Evolutionary conservation across 2,113 vertebrate genomes (phyloP).

Genomic region (Sturnira hondurensis): DNA sequence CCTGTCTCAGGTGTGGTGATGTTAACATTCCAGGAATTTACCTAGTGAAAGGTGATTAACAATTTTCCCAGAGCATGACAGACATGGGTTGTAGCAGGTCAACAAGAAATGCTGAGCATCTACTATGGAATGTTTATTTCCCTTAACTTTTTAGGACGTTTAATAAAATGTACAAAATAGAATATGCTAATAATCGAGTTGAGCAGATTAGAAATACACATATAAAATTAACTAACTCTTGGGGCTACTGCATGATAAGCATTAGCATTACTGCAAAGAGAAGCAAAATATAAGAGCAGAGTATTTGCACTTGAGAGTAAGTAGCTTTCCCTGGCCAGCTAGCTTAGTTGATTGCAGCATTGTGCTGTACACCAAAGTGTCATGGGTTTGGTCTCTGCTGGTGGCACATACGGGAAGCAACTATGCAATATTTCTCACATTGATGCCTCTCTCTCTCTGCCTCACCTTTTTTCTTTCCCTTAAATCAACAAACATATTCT

Average conservation of each 20-base stretch:
- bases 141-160: background rate
- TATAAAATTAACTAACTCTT: background rate
- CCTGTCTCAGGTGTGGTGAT: background rate
- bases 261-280: background rate
- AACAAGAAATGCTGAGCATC: background rate
- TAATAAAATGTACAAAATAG: conserved; percentile 18
- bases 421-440: background rate
- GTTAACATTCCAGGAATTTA: background rate
- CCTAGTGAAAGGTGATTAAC: background rate
- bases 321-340: background rate
- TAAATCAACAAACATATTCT: no score
- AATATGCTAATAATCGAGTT: background rate
- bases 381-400: no score
- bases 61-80: background rate
- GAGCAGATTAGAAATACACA: background rate
- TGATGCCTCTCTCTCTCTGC: background rate
- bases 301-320: background rate
- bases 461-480: no score
- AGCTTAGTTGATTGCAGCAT: background rate
- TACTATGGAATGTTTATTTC: background rate
- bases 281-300: background rate
- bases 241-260: background rate
- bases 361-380: no score
- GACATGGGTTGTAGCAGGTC: background rate
- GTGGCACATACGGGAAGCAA: no score